Base-by-base conservation (phyloP, 53 echinoderm and acorn worm species). In the Echinarachnius parma region DNA sequence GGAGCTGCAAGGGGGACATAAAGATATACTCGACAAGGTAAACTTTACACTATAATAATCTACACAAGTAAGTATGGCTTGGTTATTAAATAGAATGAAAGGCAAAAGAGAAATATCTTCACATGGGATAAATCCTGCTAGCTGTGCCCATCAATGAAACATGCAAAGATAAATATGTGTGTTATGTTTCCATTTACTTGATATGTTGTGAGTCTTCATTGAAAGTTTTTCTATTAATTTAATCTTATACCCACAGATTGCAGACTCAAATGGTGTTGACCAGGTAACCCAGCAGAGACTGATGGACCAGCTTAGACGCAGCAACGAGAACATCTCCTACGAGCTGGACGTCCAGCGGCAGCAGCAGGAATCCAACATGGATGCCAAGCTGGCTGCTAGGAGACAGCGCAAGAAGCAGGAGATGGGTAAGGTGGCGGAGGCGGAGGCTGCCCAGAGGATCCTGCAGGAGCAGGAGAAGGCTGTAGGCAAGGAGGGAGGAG, bases 211-310 rank as follows among this genome's bases (percentile, higher is more conserved):
- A n/a, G n/a, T n/a, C n/a, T n/a, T n/a, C n/a, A n/a, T n/a, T n/a
- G n/a, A n/a, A n/a, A n/a, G n/a, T n/a, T n/a, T n/a, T n/a, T n/a
- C n/a, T n/a, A n/a, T n/a, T n/a, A n/a, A n/a, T n/a, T n/a, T 52
- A 26, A 4, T 45, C 15, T 64, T 22, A 5, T 13, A 58, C 18
- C 32, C 28, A 0, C 52, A 68, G 68, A 32, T 68, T 31, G 30
- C 68, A 3, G 68, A 52, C 31, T 50, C 46, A 9, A 27, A 91
- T 23, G 76, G 74, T 10, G 79, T 96, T 7, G 91, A 92, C 64
- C 79, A 80, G 52, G 98, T 96, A 4, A 59, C 92, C 19, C 85
- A 88, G 44, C 98, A 96, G 28, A 91, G 92, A 33, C 77, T 96
- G 26, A 59, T 96, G 78, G 98, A 92, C 62, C 91, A 91, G 72